These are phyloP conservation scores for Brachionus plicatilis DNA, from an alignment of 1,140 invertebrate genomes.

Conservation along the genomic window DNA sequence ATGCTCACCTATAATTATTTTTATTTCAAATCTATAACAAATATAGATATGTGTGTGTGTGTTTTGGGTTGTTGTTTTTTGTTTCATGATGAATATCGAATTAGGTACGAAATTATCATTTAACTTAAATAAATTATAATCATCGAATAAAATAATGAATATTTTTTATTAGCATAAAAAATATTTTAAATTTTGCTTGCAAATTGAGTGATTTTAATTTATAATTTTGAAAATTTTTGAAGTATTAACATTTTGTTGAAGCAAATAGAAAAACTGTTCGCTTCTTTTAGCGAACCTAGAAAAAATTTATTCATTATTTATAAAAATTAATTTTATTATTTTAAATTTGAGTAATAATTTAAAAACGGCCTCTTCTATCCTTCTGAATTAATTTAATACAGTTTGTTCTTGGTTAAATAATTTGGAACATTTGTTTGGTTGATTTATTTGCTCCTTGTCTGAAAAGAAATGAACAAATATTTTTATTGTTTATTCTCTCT, in stretches of 20 bases:
- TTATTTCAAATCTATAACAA: neutral
- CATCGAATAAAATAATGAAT: neutral
- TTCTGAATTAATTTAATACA: too few relatives aligned
- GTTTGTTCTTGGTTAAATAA: too few relatives aligned
- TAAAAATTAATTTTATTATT: neutral
- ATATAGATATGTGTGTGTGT: neutral
- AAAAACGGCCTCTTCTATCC: too few relatives aligned
- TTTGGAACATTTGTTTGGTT: too few relatives aligned
- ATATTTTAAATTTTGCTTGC: neutral
- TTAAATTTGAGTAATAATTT: too few relatives aligned
- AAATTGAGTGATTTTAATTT: neutral
- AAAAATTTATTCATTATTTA: neutral
- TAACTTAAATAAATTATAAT: neutral
- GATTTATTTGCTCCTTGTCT: too few relatives aligned
- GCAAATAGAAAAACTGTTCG: neutral
- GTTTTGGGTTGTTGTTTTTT: neutral
- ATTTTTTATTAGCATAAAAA: neutral
- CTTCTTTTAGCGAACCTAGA: neutral
- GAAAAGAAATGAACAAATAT: too few relatives aligned
- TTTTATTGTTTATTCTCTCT: neutral
- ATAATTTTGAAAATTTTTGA: neutral
- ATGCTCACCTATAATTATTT: neutral
- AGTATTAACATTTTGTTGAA: neutral
- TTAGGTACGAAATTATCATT: neutral
- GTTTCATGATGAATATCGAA: slow-evolving; percentile 2